These are phyloP conservation scores for Trichogramma evanescens DNA, from an alignment of 2,888 invertebrate genomes.

Conservation along the genomic window DNA sequence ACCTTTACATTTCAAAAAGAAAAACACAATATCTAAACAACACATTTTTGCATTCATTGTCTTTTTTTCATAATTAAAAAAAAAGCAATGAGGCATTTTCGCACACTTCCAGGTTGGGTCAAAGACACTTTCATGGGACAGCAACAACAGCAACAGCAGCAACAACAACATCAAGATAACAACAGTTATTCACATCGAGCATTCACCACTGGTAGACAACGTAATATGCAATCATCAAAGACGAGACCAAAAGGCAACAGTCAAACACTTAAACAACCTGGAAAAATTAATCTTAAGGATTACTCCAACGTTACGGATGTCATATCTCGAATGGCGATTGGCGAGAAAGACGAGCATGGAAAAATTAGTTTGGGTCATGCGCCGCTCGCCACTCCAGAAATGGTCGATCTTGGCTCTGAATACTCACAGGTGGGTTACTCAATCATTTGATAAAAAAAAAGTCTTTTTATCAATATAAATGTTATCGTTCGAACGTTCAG, in stretches of 20 bases:
- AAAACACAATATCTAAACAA: background rate
- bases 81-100: slow-evolving; percentile 25
- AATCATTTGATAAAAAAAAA: no score
- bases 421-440: slow-evolving; percentile 54
- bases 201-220: slow-evolving; percentile 61
- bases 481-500: background rate
- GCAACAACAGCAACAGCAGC: slow-evolving; percentile 23
- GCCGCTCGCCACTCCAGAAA: slow-evolving; percentile 69
- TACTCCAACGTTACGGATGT: slow-evolving; percentile 84
- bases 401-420: slow-evolving; percentile 67
- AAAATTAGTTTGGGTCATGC: slow-evolving; percentile 53
- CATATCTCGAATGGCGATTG: slow-evolving; percentile 60
- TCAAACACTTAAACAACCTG: slow-evolving; percentile 75
- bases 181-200: slow-evolving; percentile 64
- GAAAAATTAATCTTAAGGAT: slow-evolving; percentile 82
- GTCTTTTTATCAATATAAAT: no score
- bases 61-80: background rate
- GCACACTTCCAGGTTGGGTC: slow-evolving; percentile 48
- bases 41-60: no score
- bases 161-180: slow-evolving; percentile 48
- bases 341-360: slow-evolving; percentile 46
- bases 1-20: background rate
- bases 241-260: slow-evolving; percentile 62
- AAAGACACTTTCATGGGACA: slow-evolving; percentile 50
- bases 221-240: slow-evolving; percentile 56